Conservation (phyloP, 2,888 invertebrate genomes). For the Chymomyza amoena region DNA sequence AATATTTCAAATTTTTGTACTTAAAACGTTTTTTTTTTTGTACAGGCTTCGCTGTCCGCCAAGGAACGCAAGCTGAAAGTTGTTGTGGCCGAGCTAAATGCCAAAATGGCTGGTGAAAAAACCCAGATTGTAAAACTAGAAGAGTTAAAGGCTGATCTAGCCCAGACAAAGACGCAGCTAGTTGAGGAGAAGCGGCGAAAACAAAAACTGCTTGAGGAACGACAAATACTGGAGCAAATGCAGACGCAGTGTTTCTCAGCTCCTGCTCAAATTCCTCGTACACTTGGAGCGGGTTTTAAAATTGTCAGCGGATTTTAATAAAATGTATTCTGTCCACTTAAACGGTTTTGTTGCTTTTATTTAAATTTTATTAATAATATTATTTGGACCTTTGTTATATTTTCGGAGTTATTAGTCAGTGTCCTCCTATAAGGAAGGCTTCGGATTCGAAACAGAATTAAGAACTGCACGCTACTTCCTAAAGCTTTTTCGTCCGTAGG, state of each 20-base stretch:
- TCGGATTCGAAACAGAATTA: no score
- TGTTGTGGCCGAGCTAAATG: slow-evolving; percentile 74
- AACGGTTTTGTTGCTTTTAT: no score
- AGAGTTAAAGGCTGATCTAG: slow-evolving; percentile 68
- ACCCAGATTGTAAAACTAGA: slow-evolving; percentile 66
- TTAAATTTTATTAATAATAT: no score
- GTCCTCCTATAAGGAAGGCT: no score
- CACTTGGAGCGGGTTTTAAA: slow-evolving; percentile 75
- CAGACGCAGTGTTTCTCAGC: slow-evolving; percentile 77
- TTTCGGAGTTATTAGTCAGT: no score
- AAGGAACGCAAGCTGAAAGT: slow-evolving; percentile 77
- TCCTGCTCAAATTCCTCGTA: slow-evolving; percentile 70
- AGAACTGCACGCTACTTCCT: no score
- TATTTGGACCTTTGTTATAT: no score
- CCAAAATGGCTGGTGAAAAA: slow-evolving; percentile 73
- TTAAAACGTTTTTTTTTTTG: slow-evolving; percentile 1
- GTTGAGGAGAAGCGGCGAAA: slow-evolving; percentile 74
- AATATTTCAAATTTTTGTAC: background rate
- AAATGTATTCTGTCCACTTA: background rate
- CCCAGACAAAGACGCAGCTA: slow-evolving; percentile 71
- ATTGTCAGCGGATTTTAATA: slow-evolving; percentile 46
- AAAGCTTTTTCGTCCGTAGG: no score
- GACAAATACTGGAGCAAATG: slow-evolving; percentile 75
- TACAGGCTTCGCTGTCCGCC: slow-evolving; percentile 69
- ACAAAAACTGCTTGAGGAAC: slow-evolving; percentile 74